phyloP scores from a whole-genome alignment of 1,140 invertebrate species.

The Zaprionus gabonicus region DNA sequence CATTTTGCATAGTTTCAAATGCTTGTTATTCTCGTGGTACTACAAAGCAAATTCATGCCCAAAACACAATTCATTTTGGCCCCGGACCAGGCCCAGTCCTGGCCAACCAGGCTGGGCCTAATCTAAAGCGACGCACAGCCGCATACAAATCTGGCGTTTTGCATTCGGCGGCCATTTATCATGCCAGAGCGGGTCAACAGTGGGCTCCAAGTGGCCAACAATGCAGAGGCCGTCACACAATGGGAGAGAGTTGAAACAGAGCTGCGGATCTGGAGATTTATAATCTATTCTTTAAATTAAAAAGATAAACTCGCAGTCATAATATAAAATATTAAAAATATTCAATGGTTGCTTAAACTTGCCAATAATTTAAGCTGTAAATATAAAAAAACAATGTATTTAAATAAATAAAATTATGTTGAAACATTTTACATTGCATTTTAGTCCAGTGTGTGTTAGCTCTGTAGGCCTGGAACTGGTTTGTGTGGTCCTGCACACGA shows the following conservation, averaged over 20 bases:
- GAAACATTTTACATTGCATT: background rate
- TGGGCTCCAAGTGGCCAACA: slow-evolving; percentile 18
- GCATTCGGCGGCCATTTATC: slow-evolving; percentile 73
- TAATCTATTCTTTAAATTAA: background rate
- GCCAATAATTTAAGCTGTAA: background rate
- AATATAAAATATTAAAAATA: too few relatives aligned
- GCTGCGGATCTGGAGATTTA: background rate
- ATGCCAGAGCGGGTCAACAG: slow-evolving; percentile 39
- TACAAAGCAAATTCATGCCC: slow-evolving; percentile 37
- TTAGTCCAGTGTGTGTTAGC: background rate
- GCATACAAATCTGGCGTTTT: slow-evolving; percentile 74
- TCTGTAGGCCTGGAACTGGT: slow-evolving; percentile 6
- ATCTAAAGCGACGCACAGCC: slow-evolving; percentile 33
- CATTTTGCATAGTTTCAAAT: slow-evolving; percentile 79
- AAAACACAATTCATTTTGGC: slow-evolving; percentile 68
- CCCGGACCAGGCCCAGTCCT: background rate
- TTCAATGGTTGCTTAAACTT: too few relatives aligned
- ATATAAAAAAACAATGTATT: background rate
- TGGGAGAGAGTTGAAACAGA: slow-evolving; percentile 24
- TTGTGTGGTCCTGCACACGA: slow-evolving; percentile 26
- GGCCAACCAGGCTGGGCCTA: slow-evolving; percentile 14
- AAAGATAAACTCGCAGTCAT: background rate
- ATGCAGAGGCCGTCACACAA: slow-evolving; percentile 23
- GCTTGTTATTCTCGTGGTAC: slow-evolving; percentile 42
- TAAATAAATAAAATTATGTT: background rate